Evolutionary conservation across 2,113 vertebrate genomes (phyloP).

Genomic region (Phalacrocorax pelagicus): DNA sequence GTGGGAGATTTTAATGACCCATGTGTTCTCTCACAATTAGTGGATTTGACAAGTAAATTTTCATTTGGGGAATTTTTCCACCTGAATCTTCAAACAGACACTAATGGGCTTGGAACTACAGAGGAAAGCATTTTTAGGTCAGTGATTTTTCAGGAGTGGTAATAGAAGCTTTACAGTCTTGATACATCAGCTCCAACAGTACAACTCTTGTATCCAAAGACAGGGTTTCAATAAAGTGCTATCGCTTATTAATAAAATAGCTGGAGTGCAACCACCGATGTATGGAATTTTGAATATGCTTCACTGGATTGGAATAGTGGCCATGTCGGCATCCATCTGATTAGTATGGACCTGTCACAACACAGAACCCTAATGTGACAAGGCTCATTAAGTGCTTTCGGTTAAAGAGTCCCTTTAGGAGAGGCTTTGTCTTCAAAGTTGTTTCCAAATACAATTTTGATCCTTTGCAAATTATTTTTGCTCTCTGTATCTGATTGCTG

Average conservation of each 20-base stretch:
- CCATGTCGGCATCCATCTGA: constrained; percentile 4
- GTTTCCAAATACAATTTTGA: background rate
- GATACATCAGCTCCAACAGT: constrained; percentile 52
- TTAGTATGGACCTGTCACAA: constrained; percentile 29
- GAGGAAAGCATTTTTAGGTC: constrained; percentile 65
- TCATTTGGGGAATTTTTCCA: constrained; percentile 54
- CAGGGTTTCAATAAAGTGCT: constrained; percentile 20
- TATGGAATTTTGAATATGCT: constrained; percentile 57
- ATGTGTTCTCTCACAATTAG: constrained; percentile 25
- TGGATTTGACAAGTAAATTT: constrained; percentile 51
- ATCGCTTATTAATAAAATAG: constrained; percentile 59
- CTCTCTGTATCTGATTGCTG: background rate
- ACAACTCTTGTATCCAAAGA: constrained; percentile 44
- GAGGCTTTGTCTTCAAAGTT: constrained; percentile 15
- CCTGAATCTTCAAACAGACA: constrained; percentile 48
- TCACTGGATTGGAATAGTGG: constrained; percentile 23
- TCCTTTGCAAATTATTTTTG: constrained; percentile 16
- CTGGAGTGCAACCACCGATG: constrained; percentile 34
- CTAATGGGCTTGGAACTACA: constrained; percentile 61
- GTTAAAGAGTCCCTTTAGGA: constrained; percentile 19
- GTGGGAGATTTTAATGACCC: constrained; percentile 38
- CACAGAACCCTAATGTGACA: constrained; percentile 32
- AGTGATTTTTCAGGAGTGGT: constrained; percentile 43
- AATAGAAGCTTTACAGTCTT: constrained; percentile 44
- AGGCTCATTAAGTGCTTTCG: constrained; percentile 52